Base-by-base conservation (phyloP, 1,140 invertebrate genomes). In the Sitodiplosis mosellana region DNA sequence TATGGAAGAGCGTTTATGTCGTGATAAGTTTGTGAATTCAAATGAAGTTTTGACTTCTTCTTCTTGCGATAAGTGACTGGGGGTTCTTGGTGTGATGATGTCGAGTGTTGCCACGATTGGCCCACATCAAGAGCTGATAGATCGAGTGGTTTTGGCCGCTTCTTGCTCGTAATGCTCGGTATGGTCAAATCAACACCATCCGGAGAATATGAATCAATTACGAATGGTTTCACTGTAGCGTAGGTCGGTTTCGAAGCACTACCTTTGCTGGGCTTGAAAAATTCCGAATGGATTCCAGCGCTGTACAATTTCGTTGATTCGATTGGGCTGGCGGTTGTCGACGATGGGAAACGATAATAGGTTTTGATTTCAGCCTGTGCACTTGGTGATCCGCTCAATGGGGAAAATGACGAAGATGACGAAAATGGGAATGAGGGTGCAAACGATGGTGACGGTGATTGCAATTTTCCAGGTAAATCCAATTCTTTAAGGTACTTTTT, bases 401-500 rank as follows among this genome's bases (percentile, higher is more conserved):
- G 27, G 3, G n/a, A n/a, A n/a, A n/a, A n/a, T n/a, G n/a, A n/a
- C n/a, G n/a, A n/a, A n/a, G n/a, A n/a, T n/a, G n/a, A n/a, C n/a
- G n/a, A n/a, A n/a, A n/a, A n/a, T n/a, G n/a, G n/a, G n/a, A n/a
- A n/a, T n/a, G n/a, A n/a, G 45, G 37, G 51, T 36, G 33, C 56
- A 44, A 53, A 48, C 1, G 57, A 55, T 1, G 60, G 55, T 15
- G 61, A 55, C 1, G 60, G 48, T 18, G 58, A 57, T 2, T 61
- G 48, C 1, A 63, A 60, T 21, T 63, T 64, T 12, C 61, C 61
- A 48, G 61, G 61, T 1, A 58, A 56, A 45, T 64, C 59, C 34
- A 64, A 48, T 18, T 61, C 59, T n/a, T 60, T 60, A 59, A 64
- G 63, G 33, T 64, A 64, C 41, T 61, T 60, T 36, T 61, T 59